Percentiles rank a stretch among this genome's conserved stretches.
Evolutionary conservation across 2,113 vertebrate genomes (phyloP).

Genomic region (Pseudorasbora parva): DNA sequence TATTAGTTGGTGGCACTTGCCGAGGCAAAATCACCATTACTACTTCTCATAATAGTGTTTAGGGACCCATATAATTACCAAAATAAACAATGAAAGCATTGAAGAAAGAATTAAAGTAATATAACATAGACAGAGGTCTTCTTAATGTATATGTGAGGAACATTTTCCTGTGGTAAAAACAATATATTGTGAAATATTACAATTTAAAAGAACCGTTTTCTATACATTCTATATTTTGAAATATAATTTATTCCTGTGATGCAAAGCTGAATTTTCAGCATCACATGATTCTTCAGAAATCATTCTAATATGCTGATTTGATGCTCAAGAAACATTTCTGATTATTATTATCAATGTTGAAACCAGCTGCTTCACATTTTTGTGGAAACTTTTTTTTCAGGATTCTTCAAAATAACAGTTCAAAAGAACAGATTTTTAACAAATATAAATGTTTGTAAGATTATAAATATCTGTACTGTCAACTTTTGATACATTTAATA

Average conservation of each 20-base stretch:
- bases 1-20: too few relatives aligned
- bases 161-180: neutral
- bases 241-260: neutral
- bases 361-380: neutral
- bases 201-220: neutral
- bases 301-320: neutral
- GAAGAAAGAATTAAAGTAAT: neutral
- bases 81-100: neutral
- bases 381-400: too few relatives aligned
- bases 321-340: neutral
- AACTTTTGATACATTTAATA: too few relatives aligned
- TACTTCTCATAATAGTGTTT: neutral
- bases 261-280: neutral
- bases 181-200: neutral
- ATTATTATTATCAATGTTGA: neutral
- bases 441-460: too few relatives aligned
- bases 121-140: neutral
- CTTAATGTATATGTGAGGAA: neutral
- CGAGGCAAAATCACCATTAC: neutral
- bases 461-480: too few relatives aligned
- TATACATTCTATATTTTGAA: neutral
- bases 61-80: neutral
- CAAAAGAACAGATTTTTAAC: too few relatives aligned
- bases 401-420: too few relatives aligned
- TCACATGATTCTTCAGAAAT: slow-evolving; percentile 8